Evolutionary conservation across 2,113 vertebrate genomes (phyloP), one percentile per base, ranked within the genome.

Genomic region (Anarrhichthys ocellatus): DNA sequence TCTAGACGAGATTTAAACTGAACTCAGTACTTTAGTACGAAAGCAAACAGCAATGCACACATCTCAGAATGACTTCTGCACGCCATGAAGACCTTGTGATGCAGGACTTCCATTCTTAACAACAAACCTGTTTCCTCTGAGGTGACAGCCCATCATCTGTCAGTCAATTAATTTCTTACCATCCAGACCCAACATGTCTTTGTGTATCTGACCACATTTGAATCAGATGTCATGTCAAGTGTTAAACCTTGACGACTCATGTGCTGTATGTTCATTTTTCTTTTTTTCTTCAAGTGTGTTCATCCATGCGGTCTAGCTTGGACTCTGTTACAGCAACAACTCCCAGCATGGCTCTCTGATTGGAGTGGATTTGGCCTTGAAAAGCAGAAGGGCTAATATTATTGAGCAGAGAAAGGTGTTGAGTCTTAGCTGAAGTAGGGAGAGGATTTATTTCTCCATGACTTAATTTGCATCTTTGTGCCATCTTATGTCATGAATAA

Each of bases 401-500:
- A 50, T 27, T 65, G 48, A 66, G 72, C 34, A 36, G 73, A 80
- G 74, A 73, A 82, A 69, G 13, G 5, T 63, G 73, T 76, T 67
- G 63, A 78, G 44, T 32, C 8, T 72, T 3, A 42, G 59, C 36
- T 67, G 34, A 24, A 68, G n/a, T 38, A 61, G 66, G 58, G 46
- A 48, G 61, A 1, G 6, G 76, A 66, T 40, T 66, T 73, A 76
- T 66, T 73, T 38, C 58, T 72, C 52, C 29, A 22, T 64, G 66
- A 62, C 62, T 80, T 54, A 42, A 83, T 89, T 88, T 79, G 79
- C 86, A 90, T 84, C 80, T 82, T 61, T 74, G 80, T 87, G 76
- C 72, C 77, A 89, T 86, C 83, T 80, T 81, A 86, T 73, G 8
- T 54, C 6, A 75, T 84, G 81, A 91, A 91, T 91, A 88, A 92